Base-by-base conservation (phyloP, 2,797 vertebrate genomes). In the Tenualosa thibaudeaui region DNA sequence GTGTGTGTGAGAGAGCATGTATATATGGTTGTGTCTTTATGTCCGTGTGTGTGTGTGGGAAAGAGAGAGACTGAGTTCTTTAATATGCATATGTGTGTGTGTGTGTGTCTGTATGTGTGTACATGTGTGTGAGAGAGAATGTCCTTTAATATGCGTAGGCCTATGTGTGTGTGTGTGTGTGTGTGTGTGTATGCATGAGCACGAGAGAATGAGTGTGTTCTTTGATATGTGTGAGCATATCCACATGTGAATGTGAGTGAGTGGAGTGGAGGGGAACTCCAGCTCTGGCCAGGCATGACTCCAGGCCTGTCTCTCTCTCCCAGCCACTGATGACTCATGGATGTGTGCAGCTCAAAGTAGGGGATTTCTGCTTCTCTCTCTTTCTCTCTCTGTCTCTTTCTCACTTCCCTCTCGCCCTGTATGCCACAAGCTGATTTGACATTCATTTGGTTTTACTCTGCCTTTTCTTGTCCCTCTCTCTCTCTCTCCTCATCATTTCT, bases 201-300 rank as follows among this genome's bases (percentile, higher is more conserved):
- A 22, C 7, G 56, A 46, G 83, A 81, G 83, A 84, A 78, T 81
- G 85, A 88, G 84, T 62, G 58, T 85, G 83, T 83, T 62, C 6
- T 62, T 24, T 62, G 10, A 84, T 31, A 43, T 85, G 81, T 78
- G 51, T 84, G 58, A 71, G 85, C 83, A 60, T 81, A 86, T 85
- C 58, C 58, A 85, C 71, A 86, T 85, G 50, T 85, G 86, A 84
- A 86, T 83, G 82, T 81, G 86, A 86, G 54, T 51, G 50, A 51
- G 50, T 51, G 50, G 50, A 51, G 50, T 81, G 81, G 86, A 88
- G 90, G 90, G 90, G 90, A 91, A 90, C 89, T 91, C 87, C 87
- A 50, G 86, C 40, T 90, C 54, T 68, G 83, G 85, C 85, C 87
- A 87, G 90, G 90, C 88, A 82, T 81, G 82, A 82, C 87, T 90